Percentiles rank a stretch among this genome's conserved stretches.
phyloP scores from a whole-genome alignment of 2,113 vertebrate species.

The Lophius piscatorius region DNA sequence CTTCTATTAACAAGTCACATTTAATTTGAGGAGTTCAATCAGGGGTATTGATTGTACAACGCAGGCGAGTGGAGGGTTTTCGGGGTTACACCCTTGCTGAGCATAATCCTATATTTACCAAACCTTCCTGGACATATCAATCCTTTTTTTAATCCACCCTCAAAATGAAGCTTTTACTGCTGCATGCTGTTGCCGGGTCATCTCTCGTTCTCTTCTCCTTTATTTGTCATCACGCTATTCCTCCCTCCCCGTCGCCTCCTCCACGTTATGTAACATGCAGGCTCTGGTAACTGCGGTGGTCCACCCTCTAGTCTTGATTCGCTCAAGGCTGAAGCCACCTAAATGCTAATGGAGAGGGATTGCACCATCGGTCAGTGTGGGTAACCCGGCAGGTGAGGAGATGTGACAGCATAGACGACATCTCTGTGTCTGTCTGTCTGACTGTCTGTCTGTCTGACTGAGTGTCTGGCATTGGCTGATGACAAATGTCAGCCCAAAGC shows the following conservation, averaged over 20 bases:
- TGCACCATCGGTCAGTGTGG: conserved; percentile 45
- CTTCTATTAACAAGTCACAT: no score
- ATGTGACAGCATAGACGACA: conserved; percentile 45
- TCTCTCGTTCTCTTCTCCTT: conserved; percentile 14
- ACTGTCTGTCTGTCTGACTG: conserved; percentile 61
- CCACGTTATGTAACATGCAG: conserved; percentile 61
- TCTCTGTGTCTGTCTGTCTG: conserved; percentile 30
- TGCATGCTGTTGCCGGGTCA: conserved; percentile 20
- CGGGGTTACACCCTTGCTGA: no score
- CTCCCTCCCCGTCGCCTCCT: conserved; percentile 25
- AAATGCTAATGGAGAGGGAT: conserved; percentile 67
- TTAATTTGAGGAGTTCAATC: no score
- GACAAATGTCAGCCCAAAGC: conserved; percentile 75
- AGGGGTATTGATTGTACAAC: no score
- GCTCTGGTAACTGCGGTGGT: conserved; percentile 49
- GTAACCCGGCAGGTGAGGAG: conserved; percentile 30
- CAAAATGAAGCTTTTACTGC: conserved; percentile 30
- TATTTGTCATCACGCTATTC: conserved; percentile 35
- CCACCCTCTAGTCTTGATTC: conserved; percentile 45
- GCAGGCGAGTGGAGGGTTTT: no score
- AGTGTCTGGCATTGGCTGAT: conserved; percentile 57
- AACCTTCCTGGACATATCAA: no score
- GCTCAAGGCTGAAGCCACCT: conserved; percentile 61
- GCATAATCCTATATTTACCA: no score
- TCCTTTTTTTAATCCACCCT: no score